Base-by-base conservation (phyloP, 2,888 invertebrate species). In the Lochmaea capreae region DNA sequence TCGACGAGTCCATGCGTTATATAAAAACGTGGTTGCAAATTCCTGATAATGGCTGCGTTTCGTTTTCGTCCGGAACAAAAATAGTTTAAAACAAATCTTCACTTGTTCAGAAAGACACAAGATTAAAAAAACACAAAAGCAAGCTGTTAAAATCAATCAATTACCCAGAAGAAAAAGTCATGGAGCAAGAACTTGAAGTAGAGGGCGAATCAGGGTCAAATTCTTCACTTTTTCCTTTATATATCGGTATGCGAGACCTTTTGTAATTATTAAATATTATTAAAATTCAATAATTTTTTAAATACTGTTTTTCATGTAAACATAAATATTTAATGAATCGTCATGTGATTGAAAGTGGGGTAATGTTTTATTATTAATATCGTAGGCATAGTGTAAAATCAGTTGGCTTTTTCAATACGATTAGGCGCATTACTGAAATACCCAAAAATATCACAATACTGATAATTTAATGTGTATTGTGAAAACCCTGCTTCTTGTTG, bases 231-330 rank as follows among this genome's bases (percentile, higher is more conserved):
- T 79, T 79, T 67, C 93, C 93, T 83, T 92, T 90, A 87, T 91
- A 93, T 76, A 93, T 90, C 79, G 93, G 94, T 85, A 93, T 93
- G 89, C 92, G 92, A 85, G 93, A 92, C 86, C 87, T 87, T 83
- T 49, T 46, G 18, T 16, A 16, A 66, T 33, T 39, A 62, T 33
- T 54, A 59, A 39, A 42, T 3, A 10, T 59, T 22, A 66, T n/a
- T 10, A 16, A 54, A 54, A 18, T 16, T 54, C 33, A 33, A 33
- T 33, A 33, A 33, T 5, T 33, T 33, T 33, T 33, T 33, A 33
- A 33, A 33, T 33, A 6, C 26, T 26, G 26, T 33, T 33, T 33
- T 33, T 33, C 2, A 46, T 46, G 12, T 14, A 14, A 46, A 46
- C 12, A 46, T 46, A 46, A 12, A 14, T 46, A 46, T 12, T 49